Conservation (phyloP, 2,888 invertebrate genomes). For the Drosophila crucigera region DNA sequence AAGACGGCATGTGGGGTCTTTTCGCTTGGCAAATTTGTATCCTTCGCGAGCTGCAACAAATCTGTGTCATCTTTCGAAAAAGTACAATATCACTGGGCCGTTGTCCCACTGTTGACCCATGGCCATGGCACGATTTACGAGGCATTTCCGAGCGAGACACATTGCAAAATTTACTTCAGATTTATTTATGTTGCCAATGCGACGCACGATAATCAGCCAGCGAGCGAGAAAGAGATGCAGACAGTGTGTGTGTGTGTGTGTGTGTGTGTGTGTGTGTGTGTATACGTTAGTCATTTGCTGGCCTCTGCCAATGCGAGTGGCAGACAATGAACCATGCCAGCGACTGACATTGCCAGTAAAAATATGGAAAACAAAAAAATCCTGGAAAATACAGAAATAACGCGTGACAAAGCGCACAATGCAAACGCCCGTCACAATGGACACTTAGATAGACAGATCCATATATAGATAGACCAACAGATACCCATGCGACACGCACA, state of each 20-base stretch:
- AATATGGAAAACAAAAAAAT: conserved; percentile 55
- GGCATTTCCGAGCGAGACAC: conserved; percentile 82
- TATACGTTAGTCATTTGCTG: conserved; percentile 52
- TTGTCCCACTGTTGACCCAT: conserved; percentile 67
- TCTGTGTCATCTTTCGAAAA: conserved; percentile 67
- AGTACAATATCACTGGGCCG: conserved; percentile 61
- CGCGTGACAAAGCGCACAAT: conserved; percentile 72
- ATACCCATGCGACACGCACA: conserved; percentile 67
- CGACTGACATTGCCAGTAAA: conserved; percentile 29
- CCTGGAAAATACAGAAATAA: conserved; percentile 60
- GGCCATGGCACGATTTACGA: conserved; percentile 82
- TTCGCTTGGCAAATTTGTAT: conserved; percentile 77
- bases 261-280: conserved; percentile 8
- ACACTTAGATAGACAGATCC: conserved; percentile 67
- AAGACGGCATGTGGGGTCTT: background rate
- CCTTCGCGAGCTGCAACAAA: conserved; percentile 72
- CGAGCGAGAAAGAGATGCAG: conserved; percentile 10
- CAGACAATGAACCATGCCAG: conserved; percentile 69
- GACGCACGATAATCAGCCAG: conserved; percentile 47
- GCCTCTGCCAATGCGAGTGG: conserved; percentile 47
- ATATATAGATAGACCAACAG: conserved; percentile 49
- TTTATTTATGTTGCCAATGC: conserved; percentile 77
- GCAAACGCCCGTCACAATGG: conserved; percentile 73
- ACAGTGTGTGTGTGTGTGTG: background rate
- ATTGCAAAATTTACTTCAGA: conserved; percentile 81